Evolutionary conservation across 2,888 invertebrate species (phyloP).

Genomic region (Mesoligia furuncula): DNA sequence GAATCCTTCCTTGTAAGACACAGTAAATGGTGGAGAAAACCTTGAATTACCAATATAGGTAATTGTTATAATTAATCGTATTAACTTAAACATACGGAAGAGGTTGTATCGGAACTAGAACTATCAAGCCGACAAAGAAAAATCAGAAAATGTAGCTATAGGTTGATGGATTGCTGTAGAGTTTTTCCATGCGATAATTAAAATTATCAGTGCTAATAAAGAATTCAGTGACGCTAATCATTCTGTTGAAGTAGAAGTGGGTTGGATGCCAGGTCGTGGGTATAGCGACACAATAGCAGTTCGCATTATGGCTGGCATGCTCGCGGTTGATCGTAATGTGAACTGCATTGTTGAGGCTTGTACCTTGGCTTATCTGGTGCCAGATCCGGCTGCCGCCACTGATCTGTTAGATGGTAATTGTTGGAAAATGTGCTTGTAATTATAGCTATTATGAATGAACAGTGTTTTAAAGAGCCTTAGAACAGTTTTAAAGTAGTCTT

Average conservation of each 20-base stretch:
- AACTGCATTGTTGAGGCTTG: constrained; percentile 51
- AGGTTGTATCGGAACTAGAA: constrained; percentile 13
- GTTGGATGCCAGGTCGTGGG: constrained; percentile 46
- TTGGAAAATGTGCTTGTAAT: constrained; percentile 27
- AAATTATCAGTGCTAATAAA: constrained; percentile 19
- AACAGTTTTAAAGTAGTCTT: neutral
- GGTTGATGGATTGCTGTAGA: neutral
- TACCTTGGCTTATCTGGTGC: constrained; percentile 49
- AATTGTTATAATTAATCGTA: constrained; percentile 5
- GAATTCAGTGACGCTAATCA: constrained; percentile 21
- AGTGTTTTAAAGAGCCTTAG: neutral
- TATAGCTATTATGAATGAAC: constrained; percentile 10
- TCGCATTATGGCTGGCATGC: constrained; percentile 14
- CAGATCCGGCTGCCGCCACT: constrained; percentile 40
- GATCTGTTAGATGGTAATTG: constrained; percentile 41
- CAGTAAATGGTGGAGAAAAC: constrained; percentile 30
- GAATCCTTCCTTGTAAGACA: constrained; percentile 33
- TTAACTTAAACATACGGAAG: constrained; percentile 10
- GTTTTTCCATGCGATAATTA: constrained; percentile 6
- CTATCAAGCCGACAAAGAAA: constrained; percentile 8
- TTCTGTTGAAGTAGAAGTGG: constrained; percentile 36
- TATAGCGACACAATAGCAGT: constrained; percentile 47
- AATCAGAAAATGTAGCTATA: neutral
- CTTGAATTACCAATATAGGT: neutral
- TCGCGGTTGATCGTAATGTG: constrained; percentile 41